Percentiles rank a stretch among this genome's conserved stretches.
Conservation (phyloP, 64 coral and sea anemone species). For the Exaiptasia diaphana region DNA sequence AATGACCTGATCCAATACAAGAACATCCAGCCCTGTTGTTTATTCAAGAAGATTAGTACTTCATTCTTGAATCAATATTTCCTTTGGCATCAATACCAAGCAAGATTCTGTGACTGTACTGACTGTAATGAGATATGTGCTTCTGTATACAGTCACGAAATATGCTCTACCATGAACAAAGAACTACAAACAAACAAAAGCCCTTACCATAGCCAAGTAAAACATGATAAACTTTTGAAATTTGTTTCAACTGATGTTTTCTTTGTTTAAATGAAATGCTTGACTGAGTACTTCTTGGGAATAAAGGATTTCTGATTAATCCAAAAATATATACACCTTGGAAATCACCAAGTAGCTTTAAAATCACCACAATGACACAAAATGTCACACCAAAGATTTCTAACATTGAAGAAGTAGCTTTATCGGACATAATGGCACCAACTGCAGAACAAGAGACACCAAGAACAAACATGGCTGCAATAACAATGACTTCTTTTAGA, state of each 20-base stretch:
- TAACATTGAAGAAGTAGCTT: conserved; percentile 6
- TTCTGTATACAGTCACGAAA: too few species aligned
- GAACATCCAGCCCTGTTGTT: too few species aligned
- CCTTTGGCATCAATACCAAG: too few species aligned
- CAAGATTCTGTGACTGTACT: too few species aligned
- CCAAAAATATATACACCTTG: conserved; percentile 76
- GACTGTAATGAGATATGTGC: too few species aligned
- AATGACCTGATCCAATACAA: too few species aligned
- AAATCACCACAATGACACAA: conserved; percentile 40
- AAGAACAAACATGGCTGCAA: conserved; percentile 42
- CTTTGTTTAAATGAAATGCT: conserved; percentile 46
- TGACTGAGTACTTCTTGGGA: conserved; percentile 60
- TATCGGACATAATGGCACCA: conserved; percentile 43
- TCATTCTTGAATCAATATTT: too few species aligned
- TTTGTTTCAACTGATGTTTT: conserved; percentile 33
- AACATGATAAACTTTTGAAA: conserved; percentile 44
- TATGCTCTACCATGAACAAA: too few species aligned
- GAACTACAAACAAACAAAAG: too few species aligned
- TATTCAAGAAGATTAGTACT: too few species aligned
- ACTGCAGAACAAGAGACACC: conserved; percentile 4
- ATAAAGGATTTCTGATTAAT: conserved; percentile 85
- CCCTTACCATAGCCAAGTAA: conserved; percentile 76
- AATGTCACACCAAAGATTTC: conserved; percentile 74
- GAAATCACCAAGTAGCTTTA: conserved; percentile 78
- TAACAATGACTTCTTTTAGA: conserved; percentile 47